phyloP scores from a whole-genome alignment of 2,113 vertebrate species.

The Stomatorhinus ivindoensis region DNA sequence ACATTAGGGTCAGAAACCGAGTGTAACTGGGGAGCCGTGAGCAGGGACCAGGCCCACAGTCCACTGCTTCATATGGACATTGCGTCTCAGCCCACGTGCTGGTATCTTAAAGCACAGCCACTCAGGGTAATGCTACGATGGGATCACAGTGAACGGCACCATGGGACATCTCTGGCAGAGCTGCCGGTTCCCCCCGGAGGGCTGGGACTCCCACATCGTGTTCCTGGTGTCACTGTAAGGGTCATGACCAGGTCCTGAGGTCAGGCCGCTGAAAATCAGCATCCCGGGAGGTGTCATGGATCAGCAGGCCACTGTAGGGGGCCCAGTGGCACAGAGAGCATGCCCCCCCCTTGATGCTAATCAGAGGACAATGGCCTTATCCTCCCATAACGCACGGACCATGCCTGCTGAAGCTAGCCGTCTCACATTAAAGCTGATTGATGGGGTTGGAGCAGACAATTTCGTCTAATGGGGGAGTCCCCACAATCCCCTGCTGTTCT shows the following conservation, averaged over 20 bases:
- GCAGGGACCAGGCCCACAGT: neutral
- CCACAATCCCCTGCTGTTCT: conserved; percentile 43
- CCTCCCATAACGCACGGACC: neutral
- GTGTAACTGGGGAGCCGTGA: neutral
- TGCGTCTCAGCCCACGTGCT: neutral
- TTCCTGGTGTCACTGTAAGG: neutral
- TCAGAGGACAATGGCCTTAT: neutral
- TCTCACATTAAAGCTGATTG: neutral
- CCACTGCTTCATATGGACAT: neutral
- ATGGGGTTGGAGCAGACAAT: conserved; percentile 26
- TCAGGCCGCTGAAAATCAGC: neutral
- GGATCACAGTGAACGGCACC: neutral
- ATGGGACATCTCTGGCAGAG: neutral
- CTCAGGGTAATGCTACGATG: neutral
- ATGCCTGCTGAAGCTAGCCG: neutral
- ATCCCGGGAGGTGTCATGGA: neutral
- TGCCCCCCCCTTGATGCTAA: neutral
- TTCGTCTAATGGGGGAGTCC: conserved; percentile 45
- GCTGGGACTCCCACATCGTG: neutral
- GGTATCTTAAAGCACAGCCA: neutral
- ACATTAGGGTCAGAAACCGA: neutral
- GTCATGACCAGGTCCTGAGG: neutral
- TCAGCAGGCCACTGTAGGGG: neutral
- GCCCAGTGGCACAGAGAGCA: neutral
- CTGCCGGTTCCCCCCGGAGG: neutral